Percentiles rank a stretch among this genome's conserved stretches.
Evolutionary conservation across 1,140 invertebrate genomes (phyloP).

Genomic region (Drosophila neocordata): DNA sequence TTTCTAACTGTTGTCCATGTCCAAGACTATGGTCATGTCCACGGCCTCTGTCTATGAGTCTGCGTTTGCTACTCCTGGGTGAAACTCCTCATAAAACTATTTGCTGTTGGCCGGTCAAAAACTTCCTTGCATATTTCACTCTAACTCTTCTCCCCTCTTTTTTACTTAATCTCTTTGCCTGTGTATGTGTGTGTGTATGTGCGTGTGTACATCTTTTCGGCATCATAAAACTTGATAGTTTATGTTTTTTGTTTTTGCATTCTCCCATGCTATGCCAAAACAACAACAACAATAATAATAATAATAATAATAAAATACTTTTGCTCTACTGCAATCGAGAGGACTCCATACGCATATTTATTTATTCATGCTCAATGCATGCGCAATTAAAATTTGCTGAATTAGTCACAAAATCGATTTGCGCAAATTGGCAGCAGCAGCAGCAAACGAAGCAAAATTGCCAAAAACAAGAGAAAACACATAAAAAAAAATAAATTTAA

Average conservation of each 20-base stretch:
- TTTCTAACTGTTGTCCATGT: not conserved
- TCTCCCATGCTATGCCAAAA: constrained; percentile 50
- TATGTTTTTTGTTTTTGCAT: constrained; percentile 55
- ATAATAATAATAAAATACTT: constrained; percentile 33
- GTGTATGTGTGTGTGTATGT: constrained; percentile 19
- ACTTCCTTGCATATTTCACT: constrained; percentile 62
- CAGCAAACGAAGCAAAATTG: constrained; percentile 30
- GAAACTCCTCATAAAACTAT: constrained; percentile 59
- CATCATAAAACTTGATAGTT: constrained; percentile 71
- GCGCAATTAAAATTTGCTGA: constrained; percentile 72
- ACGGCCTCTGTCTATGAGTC: constrained; percentile 1
- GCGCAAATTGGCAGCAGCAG: constrained; percentile 56
- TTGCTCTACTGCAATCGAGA: constrained; percentile 31
- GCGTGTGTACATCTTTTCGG: constrained; percentile 44
- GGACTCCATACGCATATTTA: constrained; percentile 59
- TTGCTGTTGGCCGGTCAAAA: constrained; percentile 62
- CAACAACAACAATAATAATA: constrained; percentile 54
- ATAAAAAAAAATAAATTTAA: not conserved
- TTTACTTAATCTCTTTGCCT: not conserved
- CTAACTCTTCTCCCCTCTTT: not conserved
- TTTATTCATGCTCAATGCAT: constrained; percentile 73
- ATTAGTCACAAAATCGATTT: constrained; percentile 77
- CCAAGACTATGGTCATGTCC: constrained; percentile 14
- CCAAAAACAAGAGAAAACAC: constrained; percentile 19
- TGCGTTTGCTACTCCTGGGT: constrained; percentile 28